Base-by-base conservation (phyloP, 2,113 vertebrate species). In the Syrrhaptes paradoxus region DNA sequence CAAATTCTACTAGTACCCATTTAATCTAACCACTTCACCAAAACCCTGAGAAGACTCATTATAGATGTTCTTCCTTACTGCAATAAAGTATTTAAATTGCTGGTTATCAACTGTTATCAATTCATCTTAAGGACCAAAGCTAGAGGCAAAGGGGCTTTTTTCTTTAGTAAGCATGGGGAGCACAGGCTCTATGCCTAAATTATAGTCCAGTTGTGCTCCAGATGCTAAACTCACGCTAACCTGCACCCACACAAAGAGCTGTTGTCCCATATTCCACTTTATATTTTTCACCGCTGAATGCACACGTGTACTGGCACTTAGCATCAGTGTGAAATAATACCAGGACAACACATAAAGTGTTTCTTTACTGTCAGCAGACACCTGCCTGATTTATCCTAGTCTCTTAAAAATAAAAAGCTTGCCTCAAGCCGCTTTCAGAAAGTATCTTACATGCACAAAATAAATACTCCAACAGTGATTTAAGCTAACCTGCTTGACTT, bases 321-420 rank as follows among this genome's bases (percentile, higher is more conserved):
- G 38, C 74, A 92, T 85, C 43, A 81, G 62, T 88, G 20, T 55
- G 68, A 90, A 93, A 62, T 38, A 94, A 88, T 43, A 71, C 34
- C 61, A 89, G 36, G 83, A 55, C 55, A 95, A 89, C 66, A 74
- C 10, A 83, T 3, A 17, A 87, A 94, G 72, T 58, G 41, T 71
- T 52, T 63, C 61, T 78, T 90, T 71, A 62, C 22, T 58, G 49
- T 79, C 68, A 84, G 72, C 72, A 90, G 73, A 90, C 72, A 96
- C 86, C 73, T 93, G 90, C 51, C 80, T 80, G 48, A 86, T 95
- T 93, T 78, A 93, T 67, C 76, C 34, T 22, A 34, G 54, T 59
- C 86, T 88, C 83, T 93, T 74, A 94, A 80, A 95, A 86, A 96
- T 71, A 95, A 93, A 89, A 94, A 89, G 92, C 77, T 91, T 95